These are phyloP conservation scores for Trogon melanurus DNA, from an alignment of 2,113 vertebrate genomes.

Conservation along the genomic window DNA sequence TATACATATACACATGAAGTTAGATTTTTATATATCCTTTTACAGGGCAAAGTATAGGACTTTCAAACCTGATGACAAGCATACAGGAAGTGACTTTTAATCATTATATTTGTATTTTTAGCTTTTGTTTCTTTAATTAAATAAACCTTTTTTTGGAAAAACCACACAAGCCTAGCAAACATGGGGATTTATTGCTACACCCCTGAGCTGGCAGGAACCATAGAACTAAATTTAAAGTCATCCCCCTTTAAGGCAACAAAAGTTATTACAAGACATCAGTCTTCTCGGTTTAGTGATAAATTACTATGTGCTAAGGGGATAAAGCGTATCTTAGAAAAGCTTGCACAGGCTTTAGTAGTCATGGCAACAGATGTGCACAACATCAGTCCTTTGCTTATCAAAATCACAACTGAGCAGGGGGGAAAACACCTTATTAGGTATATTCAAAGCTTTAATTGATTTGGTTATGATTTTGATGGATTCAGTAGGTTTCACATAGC, in stretches of 20 bases:
- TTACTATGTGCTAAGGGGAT: conserved; percentile 84
- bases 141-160: background rate
- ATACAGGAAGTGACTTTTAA: background rate
- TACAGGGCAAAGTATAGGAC: background rate
- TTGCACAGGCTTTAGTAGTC: conserved; percentile 80
- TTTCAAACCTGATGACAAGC: background rate
- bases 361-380: conserved; percentile 83
- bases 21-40: background rate
- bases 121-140: background rate
- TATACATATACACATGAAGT: background rate
- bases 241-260: conserved; percentile 75
- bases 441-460: conserved; percentile 44
- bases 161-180: background rate
- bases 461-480: background rate
- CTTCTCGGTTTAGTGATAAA: conserved; percentile 85
- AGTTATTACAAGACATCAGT: conserved; percentile 76
- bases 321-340: conserved; percentile 82
- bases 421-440: conserved; percentile 46
- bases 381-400: conserved; percentile 86
- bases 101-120: background rate
- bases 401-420: conserved; percentile 77
- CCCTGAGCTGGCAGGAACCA: conserved; percentile 68
- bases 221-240: conserved; percentile 78
- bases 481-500: background rate
- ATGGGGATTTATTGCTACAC: background rate